Evolutionary conservation across 2,113 vertebrate species (phyloP).

Genomic region (Amphilophus citrinellus): DNA sequence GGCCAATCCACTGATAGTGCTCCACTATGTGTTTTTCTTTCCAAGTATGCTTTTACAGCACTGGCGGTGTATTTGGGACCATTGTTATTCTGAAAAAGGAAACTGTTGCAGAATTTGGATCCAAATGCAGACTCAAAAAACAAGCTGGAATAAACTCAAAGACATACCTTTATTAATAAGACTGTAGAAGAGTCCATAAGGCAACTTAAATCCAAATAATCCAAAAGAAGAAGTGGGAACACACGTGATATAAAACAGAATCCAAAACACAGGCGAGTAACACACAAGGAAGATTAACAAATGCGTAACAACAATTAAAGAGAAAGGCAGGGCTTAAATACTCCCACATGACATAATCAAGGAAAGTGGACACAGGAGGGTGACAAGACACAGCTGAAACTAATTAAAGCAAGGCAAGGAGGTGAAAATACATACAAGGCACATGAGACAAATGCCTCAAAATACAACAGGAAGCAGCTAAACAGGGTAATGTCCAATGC

Average conservation of each 20-base stretch:
- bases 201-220: background rate
- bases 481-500: background rate
- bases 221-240: background rate
- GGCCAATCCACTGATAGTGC: too few species aligned
- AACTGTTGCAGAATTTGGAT: too few species aligned
- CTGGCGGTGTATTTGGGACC: too few species aligned
- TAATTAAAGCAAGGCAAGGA: background rate
- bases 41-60: too few species aligned
- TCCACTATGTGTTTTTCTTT: too few species aligned
- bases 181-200: too few species aligned
- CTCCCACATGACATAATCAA: background rate
- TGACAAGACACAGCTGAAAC: background rate
- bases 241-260: accelerated
- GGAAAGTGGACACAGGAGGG: background rate
- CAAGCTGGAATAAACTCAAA: too few species aligned
- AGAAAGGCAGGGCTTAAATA: background rate
- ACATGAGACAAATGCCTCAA: background rate
- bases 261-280: background rate
- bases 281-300: background rate
- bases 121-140: too few species aligned
- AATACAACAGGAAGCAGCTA: background rate
- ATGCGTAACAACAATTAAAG: background rate
- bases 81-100: too few species aligned
- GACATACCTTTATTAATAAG: too few species aligned
- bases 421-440: background rate